These are phyloP conservation scores for Antheraea assamensis DNA, from an alignment of 2,888 invertebrate genomes.

Conservation along the genomic window DNA sequence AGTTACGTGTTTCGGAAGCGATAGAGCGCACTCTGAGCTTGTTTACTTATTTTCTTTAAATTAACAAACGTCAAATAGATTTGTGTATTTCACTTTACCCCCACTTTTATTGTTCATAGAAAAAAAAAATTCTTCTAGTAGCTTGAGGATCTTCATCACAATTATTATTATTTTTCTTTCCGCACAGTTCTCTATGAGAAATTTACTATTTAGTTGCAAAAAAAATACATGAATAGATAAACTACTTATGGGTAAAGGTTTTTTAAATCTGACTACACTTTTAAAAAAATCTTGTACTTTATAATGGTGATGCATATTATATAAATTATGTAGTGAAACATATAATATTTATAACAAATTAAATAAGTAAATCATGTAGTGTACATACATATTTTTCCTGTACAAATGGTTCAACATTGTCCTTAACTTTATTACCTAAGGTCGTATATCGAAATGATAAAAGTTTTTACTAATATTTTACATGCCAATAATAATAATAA, in stretches of 20 bases:
- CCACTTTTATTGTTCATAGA: too few relatives aligned
- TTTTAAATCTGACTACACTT: too few relatives aligned
- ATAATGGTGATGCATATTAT: too few relatives aligned
- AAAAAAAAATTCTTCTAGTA: not conserved
- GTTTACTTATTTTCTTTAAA: not conserved
- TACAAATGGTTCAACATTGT: not conserved
- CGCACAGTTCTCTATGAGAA: not conserved
- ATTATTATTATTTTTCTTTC: not conserved
- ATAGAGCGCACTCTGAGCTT: not conserved
- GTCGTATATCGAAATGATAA: not conserved
- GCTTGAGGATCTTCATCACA: not conserved
- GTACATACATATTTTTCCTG: not conserved
- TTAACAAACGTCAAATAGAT: not conserved
- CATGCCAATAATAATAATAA: too few relatives aligned
- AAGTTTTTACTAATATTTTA: not conserved
- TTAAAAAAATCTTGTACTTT: too few relatives aligned
- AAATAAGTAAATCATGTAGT: not conserved
- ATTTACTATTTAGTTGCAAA: too few relatives aligned
- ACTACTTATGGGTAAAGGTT: too few relatives aligned
- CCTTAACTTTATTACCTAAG: not conserved
- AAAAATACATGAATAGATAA: too few relatives aligned
- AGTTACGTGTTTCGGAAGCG: slow-evolving; percentile 5
- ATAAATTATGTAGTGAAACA: too few relatives aligned
- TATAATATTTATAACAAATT: not conserved
- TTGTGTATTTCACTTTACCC: not conserved